A percentile compares a stretch with the other conserved stretches of the same genome.
Conservation (phyloP, 2,113 vertebrate species). For the Pungitius pungitius region DNA sequence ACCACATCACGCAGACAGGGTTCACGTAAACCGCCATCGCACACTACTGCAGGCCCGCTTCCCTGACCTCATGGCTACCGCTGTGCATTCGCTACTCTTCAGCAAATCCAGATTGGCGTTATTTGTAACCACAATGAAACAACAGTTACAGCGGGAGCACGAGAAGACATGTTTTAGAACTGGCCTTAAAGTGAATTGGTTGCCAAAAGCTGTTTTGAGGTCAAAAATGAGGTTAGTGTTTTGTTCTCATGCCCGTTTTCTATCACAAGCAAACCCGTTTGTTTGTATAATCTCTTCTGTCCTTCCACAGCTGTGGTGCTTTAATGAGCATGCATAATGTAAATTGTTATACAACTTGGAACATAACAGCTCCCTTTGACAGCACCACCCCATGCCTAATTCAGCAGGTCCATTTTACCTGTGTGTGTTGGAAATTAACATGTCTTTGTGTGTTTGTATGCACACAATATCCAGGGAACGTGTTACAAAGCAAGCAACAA, state of each 20-base stretch:
- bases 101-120: constrained; percentile 32
- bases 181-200: constrained; percentile 27
- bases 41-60: constrained; percentile 2
- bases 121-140: constrained; percentile 25
- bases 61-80: neutral
- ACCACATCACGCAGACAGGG: constrained; percentile 30
- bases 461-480: neutral
- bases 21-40: constrained; percentile 2
- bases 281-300: constrained; percentile 51
- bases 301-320: constrained; percentile 16
- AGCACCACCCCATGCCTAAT: constrained; percentile 30
- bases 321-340: constrained; percentile 41
- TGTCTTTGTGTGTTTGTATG: neutral
- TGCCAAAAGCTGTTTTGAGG: neutral
- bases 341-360: constrained; percentile 54
- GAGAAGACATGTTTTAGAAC: neutral
- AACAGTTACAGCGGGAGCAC: constrained; percentile 10
- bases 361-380: constrained; percentile 16
- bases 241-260: constrained; percentile 23
- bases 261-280: constrained; percentile 38
- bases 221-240: constrained; percentile 39
- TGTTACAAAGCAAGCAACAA: constrained; percentile 19
- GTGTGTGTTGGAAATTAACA: constrained; percentile 10
- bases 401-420: constrained; percentile 24
- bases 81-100: neutral